Conservation (phyloP, 2,113 vertebrate genomes). For the Entomyzon cyanotis region DNA sequence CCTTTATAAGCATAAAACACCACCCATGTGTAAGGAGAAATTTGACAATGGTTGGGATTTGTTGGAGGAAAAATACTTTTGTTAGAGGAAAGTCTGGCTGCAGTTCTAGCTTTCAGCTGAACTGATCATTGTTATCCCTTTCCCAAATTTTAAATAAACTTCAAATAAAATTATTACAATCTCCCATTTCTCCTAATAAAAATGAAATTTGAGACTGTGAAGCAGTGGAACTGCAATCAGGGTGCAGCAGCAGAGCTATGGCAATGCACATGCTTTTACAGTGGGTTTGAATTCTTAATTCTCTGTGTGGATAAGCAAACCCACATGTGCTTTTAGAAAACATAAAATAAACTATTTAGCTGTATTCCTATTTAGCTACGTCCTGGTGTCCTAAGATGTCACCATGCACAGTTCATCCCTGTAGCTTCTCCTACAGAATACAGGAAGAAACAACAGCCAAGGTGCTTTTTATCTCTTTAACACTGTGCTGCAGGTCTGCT, state of each 20-base stretch:
- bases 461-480: not conserved
- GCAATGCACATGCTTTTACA: not conserved
- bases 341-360: not conserved
- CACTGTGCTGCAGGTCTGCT: not conserved
- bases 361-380: not conserved
- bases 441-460: not conserved
- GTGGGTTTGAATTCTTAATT: not conserved
- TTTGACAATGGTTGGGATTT: not conserved
- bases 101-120: not conserved
- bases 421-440: not conserved
- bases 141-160: not conserved
- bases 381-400: not conserved
- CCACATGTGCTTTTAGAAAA: not conserved
- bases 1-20: not conserved
- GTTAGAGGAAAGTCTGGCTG: not conserved
- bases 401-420: not conserved
- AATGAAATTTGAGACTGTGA: not conserved
- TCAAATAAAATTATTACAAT: not conserved
- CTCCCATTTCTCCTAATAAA: not conserved
- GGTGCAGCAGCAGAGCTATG: not conserved
- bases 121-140: not conserved
- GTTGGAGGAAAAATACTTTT: not conserved
- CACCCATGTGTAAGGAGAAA: not conserved
- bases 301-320: constrained; percentile 7
- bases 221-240: not conserved